These are phyloP conservation scores for Hemibagrus guttatus DNA, from an alignment of 2,797 vertebrate genomes.

Conservation along the genomic window DNA sequence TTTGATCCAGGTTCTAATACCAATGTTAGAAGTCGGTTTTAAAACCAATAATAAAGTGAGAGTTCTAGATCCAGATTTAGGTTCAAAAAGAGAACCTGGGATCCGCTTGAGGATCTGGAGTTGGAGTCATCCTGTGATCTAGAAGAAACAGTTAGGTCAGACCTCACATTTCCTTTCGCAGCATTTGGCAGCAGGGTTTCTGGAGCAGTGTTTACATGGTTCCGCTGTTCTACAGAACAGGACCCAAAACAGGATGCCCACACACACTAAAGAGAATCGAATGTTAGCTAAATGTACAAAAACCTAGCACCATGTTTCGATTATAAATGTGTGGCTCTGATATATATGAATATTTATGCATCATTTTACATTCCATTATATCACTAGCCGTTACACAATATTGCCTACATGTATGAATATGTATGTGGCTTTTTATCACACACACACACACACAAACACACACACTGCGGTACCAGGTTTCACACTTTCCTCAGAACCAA, in stretches of 20 bases:
- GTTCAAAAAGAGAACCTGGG: not conserved
- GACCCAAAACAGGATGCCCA: not conserved
- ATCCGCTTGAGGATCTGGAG: not conserved
- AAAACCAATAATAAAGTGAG: too few species aligned
- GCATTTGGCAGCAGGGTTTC: not conserved
- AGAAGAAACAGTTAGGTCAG: not conserved
- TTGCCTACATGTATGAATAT: not conserved
- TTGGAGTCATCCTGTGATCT: not conserved
- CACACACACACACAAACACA: not conserved
- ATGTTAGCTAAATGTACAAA: not conserved
- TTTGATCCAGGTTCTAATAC: not conserved
- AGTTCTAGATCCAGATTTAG: not conserved
- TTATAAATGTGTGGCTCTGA: not conserved
- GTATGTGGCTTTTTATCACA: not conserved
- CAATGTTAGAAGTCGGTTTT: not conserved
- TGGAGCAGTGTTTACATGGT: slow-evolving; percentile 4
- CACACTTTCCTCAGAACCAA: not conserved
- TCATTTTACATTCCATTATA: slow-evolving; percentile 11
- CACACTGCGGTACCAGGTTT: not conserved
- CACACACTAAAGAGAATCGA: not conserved
- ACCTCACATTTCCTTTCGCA: not conserved
- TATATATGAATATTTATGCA: not conserved
- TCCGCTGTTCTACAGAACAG: not conserved
- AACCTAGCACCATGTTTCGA: not conserved
- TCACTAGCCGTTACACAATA: not conserved